A percentile compares a stretch with the other conserved stretches of the same genome.
phyloP scores from a whole-genome alignment of 2,888 invertebrate genomes.

The Plebejus anna region DNA sequence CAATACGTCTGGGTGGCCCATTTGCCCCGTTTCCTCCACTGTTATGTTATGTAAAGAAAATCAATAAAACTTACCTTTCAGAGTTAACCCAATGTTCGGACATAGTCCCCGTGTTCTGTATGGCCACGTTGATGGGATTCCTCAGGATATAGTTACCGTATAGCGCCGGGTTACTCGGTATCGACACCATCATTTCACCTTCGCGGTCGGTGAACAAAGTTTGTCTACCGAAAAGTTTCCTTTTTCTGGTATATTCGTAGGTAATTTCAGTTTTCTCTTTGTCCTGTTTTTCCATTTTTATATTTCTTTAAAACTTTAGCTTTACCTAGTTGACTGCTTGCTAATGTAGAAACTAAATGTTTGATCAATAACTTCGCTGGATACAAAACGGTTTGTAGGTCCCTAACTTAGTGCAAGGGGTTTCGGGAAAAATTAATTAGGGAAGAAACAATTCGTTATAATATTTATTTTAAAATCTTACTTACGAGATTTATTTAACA shows the following conservation, averaged over 20 bases:
- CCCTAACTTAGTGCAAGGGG: neutral
- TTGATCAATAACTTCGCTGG: neutral
- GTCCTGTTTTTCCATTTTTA: constrained; percentile 60
- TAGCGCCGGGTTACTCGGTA: constrained; percentile 53
- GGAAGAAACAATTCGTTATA: too few relatives aligned
- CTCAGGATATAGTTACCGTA: constrained; percentile 78
- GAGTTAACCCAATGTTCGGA: constrained; percentile 84
- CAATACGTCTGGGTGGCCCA: too few relatives aligned
- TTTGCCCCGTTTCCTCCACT: too few relatives aligned
- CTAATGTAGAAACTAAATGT: neutral
- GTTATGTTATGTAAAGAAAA: too few relatives aligned
- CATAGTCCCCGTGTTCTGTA: constrained; percentile 81
- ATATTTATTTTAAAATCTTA: too few relatives aligned
- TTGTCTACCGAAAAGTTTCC: constrained; percentile 85
- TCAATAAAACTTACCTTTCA: constrained; percentile 53
- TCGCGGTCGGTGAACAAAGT: constrained; percentile 84
- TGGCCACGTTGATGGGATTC: constrained; percentile 81
- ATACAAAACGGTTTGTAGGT: neutral
- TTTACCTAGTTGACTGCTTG: neutral
- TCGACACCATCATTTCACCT: constrained; percentile 82
- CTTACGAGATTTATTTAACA: too few relatives aligned
- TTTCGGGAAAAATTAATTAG: too few relatives aligned
- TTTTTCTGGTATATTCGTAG: constrained; percentile 83
- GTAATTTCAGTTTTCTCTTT: constrained; percentile 64
- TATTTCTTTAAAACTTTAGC: neutral